Conservation (phyloP, 2,888 invertebrate genomes). For the Thyatira batis region DNA sequence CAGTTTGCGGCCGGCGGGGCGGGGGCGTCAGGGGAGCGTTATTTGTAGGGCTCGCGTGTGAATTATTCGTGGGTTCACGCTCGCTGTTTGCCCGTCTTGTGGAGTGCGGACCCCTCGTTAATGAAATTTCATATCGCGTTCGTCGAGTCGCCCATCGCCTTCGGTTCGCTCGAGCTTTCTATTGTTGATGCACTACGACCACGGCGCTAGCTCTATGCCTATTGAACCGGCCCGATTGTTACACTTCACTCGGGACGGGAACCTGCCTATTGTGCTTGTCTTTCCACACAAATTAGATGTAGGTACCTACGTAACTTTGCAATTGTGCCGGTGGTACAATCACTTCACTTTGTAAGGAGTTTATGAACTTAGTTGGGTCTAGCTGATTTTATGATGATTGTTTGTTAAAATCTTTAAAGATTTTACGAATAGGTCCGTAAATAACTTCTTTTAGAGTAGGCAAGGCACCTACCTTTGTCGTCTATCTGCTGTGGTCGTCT, state of each 20-base stretch:
- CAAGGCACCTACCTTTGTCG: too few species aligned
- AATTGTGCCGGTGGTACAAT: too few species aligned
- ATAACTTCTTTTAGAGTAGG: too few species aligned
- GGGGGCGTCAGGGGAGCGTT: conserved; percentile 52
- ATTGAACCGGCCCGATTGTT: conserved; percentile 64
- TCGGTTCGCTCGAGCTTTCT: conserved; percentile 24
- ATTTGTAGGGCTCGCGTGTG: conserved; percentile 82
- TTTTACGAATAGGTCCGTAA: too few species aligned
- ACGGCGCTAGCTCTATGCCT: conserved; percentile 33
- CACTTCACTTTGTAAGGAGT: too few species aligned
- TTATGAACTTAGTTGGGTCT: too few species aligned
- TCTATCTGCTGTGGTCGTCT: too few species aligned
- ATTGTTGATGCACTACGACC: conserved; percentile 55
- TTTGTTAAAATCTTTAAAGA: too few species aligned
- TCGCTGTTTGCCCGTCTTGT: conserved; percentile 76
- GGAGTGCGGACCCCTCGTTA: conserved; percentile 73
- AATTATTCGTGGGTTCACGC: conserved; percentile 82
- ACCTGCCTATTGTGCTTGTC: neutral
- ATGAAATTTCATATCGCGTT: conserved; percentile 78
- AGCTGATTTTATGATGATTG: too few species aligned
- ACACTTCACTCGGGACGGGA: conserved; percentile 59
- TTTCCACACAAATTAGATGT: too few species aligned
- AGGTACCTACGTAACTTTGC: too few species aligned
- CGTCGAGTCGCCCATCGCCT: conserved; percentile 24
- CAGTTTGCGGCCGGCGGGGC: conserved; percentile 67